Percentiles rank a stretch among this genome's conserved stretches.
Evolutionary conservation across 2,113 vertebrate genomes (phyloP).

Genomic region (Junco hyemalis): DNA sequence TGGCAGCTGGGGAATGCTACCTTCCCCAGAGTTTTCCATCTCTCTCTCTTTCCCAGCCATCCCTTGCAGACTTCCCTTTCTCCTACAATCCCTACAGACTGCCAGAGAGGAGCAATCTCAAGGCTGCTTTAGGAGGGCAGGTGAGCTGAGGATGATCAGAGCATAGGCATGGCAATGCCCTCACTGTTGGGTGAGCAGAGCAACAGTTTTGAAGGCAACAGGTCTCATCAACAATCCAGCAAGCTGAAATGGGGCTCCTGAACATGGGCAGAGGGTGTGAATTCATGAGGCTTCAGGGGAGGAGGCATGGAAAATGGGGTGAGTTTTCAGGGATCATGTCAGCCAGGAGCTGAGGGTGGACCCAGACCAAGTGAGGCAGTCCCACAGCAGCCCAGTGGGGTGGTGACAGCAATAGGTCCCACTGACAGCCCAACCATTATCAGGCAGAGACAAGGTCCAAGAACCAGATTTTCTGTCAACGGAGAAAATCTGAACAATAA

Average conservation of each 20-base stretch:
- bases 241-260: background rate
- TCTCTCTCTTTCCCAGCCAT: background rate
- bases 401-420: background rate
- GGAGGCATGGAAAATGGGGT: background rate
- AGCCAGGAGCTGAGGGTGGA: background rate
- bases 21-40: background rate
- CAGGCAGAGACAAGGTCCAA: background rate
- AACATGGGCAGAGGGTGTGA: background rate
- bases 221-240: background rate
- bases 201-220: background rate
- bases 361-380: background rate
- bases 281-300: background rate
- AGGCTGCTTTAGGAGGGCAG: background rate
- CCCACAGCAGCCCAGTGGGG: background rate
- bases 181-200: background rate
- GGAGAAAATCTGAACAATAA: background rate
- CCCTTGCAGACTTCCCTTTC: background rate
- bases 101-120: background rate
- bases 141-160: background rate
- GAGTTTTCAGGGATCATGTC: background rate
- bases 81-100: background rate
- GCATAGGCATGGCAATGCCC: background rate
- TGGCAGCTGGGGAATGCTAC: background rate
- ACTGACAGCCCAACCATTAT: background rate
- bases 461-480: background rate